Base-by-base conservation (phyloP, 2,113 vertebrate genomes). In the Galemys pyrenaicus region DNA sequence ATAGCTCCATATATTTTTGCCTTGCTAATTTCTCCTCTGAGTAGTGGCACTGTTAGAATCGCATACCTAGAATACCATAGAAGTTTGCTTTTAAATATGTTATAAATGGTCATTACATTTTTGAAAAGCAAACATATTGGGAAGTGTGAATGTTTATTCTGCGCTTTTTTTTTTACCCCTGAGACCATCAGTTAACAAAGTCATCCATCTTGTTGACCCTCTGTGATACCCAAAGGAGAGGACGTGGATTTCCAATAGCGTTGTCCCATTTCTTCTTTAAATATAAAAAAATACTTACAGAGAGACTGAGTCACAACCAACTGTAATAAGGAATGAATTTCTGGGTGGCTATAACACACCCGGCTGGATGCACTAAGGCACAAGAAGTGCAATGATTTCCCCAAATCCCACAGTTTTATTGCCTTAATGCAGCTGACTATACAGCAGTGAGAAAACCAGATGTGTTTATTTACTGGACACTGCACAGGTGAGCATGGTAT, bases 261-360 rank as follows among this genome's bases (percentile, higher is more conserved):
- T 37, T 54, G 22, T 83, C 5, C 74, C 41, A 86, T 92, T 85
- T 68, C 68, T 92, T 87, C 94, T 95, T 85, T 1, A 51, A 17
- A 51, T 56, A 56, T 54, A 56, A 22, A 86, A 67, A 24, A 10
- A 51, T 39, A 37, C 70, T 89, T 92, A 92, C 74, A 80, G 54
- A 74, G 89, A 81, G 91, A 97, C 44, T 81, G 49, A 96, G 93
- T 92, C 93, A 60, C 44, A 97, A 94, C 46, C 97, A 96, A 96
- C 97, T 26, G 74, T 24, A 89, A 81, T 86, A 96, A 97, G 96
- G 79, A 96, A 51, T 24, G 6, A 60, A 92, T 96, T 97, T 97
- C 93, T 95, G 77, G 87, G 85, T 96, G 95, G 97, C 93, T 96
- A 87, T 95, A 98, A 95, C 93, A 96, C 94, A 96, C 95, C 83